Evolutionary conservation across 2,888 invertebrate genomes (phyloP), one percentile per base, ranked within the genome.

Genomic region (Habroteleia sp.): DNA sequence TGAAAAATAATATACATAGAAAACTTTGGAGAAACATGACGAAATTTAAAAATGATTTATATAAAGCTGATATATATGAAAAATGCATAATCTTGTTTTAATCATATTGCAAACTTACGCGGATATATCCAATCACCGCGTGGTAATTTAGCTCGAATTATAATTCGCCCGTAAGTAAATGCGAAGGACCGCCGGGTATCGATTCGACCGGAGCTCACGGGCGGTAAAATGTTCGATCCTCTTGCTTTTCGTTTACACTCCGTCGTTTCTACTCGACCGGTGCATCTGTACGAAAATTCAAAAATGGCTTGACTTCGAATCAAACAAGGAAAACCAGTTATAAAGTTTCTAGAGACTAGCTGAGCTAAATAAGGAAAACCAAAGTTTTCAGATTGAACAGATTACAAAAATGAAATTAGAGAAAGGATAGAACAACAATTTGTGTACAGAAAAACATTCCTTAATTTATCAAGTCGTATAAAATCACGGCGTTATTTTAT

Each of bases 81-180:
- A n/a, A n/a, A n/a, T n/a, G n/a, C n/a, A n/a, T n/a, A n/a, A n/a
- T n/a, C n/a, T n/a, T n/a, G n/a, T n/a, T n/a, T n/a, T n/a, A n/a
- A n/a, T n/a, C n/a, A n/a, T n/a, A n/a, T n/a, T n/a, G n/a, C n/a
- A n/a, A n/a, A n/a, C 82, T 89, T 89, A 95, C 95, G 90, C 48
- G 95, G 95, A 81, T 93, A 91, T 10, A 95, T 89, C 95, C 95
- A 95, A 83, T 95, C 93, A 0, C 95, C 95, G 74, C 90, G 90
- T 0, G 95, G 94, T 13, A 95, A 82, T 85, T 93, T 93, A 0
- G 95, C 95, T 13, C 91, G 90, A 1, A 95, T 89, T 81, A 93
- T 91, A 7, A 95, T 89, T 29, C 89, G 91, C 6, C 95, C 95
- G 82, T 93, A 94, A 5, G 90, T 90, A 80, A 95, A 95, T 2